A percentile compares a stretch with the other conserved stretches of the same genome.
phyloP scores from a whole-genome alignment of 1,140 invertebrate species.

The Diprion similis region DNA sequence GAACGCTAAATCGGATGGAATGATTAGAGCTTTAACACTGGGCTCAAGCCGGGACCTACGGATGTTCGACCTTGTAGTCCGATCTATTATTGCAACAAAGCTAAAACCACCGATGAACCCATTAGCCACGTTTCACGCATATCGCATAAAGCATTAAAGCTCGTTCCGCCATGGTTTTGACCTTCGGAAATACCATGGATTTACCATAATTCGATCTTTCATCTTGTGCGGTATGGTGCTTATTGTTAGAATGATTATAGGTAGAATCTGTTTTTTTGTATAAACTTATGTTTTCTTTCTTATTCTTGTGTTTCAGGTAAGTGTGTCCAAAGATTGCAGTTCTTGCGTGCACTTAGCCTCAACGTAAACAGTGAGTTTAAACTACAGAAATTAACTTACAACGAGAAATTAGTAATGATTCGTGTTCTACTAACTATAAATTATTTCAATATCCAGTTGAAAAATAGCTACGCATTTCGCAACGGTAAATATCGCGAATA shows the following conservation, averaged over 20 bases:
- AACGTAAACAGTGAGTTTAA: too few species aligned
- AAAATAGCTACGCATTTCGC: too few species aligned
- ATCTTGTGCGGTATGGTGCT: too few species aligned
- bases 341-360: too few species aligned
- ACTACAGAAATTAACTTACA: too few species aligned
- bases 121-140: neutral
- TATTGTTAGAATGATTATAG: too few species aligned
- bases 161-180: neutral
- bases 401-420: too few species aligned
- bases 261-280: neutral
- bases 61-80: neutral
- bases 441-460: too few species aligned
- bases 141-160: neutral
- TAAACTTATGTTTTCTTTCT: neutral
- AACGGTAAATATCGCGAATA: too few species aligned
- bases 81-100: slow-evolving; percentile 1
- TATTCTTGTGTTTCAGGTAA: neutral
- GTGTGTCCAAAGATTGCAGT: neutral
- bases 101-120: neutral
- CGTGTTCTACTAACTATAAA: too few species aligned
- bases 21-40: neutral
- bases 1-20: slow-evolving; percentile 2
- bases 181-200: neutral
- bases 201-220: too few species aligned
- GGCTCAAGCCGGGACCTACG: neutral